These are phyloP conservation scores for Phortica magna DNA, from an alignment of 2,888 invertebrate species.

Conservation along the genomic window DNA sequence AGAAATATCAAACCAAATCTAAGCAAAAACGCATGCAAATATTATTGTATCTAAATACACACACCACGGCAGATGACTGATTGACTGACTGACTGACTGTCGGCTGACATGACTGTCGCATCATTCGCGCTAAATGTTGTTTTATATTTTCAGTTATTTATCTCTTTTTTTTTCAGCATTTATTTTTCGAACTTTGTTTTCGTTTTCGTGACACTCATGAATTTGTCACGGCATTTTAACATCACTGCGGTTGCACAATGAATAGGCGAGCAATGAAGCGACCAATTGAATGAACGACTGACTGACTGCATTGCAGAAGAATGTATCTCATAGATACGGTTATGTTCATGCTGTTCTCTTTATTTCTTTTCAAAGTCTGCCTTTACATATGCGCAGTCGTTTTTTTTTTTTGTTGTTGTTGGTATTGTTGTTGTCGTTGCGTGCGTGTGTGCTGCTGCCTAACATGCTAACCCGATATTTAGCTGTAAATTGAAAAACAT, in stretches of 20 bases:
- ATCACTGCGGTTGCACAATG: conserved; percentile 54
- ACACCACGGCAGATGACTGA: too few species aligned
- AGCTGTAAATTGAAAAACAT: conserved; percentile 57
- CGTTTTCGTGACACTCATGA: conserved; percentile 38
- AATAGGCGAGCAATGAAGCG: conserved; percentile 7
- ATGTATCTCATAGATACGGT: conserved; percentile 45
- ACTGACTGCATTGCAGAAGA: not conserved
- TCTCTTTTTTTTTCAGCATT: not conserved
- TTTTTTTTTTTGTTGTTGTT: conserved; percentile 38
- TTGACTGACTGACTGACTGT: too few species aligned
- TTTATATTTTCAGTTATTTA: too few species aligned
- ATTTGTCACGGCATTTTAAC: conserved; percentile 45
- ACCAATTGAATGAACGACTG: not conserved
- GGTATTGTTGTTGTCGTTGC: conserved; percentile 44
- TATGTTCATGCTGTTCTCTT: conserved; percentile 35
- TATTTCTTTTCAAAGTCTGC: too few species aligned
- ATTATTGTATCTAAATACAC: too few species aligned
- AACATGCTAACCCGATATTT: conserved; percentile 47
- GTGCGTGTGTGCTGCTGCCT: not conserved
- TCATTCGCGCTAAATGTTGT: too few species aligned
- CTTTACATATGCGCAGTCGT: too few species aligned
- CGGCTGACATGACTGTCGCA: too few species aligned
- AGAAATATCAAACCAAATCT: too few species aligned
- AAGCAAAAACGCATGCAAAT: too few species aligned
- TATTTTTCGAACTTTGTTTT: conserved; percentile 40